A percentile compares a stretch with the other conserved stretches of the same genome.
Conservation (phyloP, 2,797 vertebrate genomes). For the Pelobates cultripes region DNA sequence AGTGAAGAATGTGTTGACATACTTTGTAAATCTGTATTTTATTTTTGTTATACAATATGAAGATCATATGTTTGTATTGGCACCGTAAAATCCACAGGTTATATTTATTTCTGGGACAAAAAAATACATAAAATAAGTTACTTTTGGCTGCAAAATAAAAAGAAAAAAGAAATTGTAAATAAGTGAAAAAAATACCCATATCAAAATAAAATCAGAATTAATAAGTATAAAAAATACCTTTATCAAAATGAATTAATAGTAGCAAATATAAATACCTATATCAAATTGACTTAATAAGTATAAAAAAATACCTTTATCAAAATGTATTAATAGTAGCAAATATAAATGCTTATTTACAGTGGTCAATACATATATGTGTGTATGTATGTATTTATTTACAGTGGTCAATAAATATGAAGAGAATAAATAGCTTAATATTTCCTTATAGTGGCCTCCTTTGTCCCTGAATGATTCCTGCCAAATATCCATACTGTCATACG, state of each 20-base stretch:
- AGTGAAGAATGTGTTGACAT: conserved; percentile 38
- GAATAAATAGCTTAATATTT: not conserved
- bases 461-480: conserved; percentile 13
- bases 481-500: conserved; percentile 26
- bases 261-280: not conserved
- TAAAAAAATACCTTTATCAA: not conserved
- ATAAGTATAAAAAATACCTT: too few species aligned
- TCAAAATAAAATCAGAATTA: too few species aligned
- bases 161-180: not conserved
- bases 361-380: not conserved
- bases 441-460: conserved; percentile 14
- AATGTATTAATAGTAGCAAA: not conserved
- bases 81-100: conserved; percentile 25
- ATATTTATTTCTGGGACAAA: not conserved
- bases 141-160: not conserved
- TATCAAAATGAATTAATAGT: not conserved
- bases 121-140: conserved; percentile 21
- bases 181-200: not conserved
- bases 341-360: not conserved
- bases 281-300: too few species aligned
- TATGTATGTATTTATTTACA: not conserved
- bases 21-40: conserved; percentile 44
- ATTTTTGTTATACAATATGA: conserved; percentile 43
- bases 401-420: not conserved
- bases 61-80: conserved; percentile 44